Percentiles rank a stretch among this genome's conserved stretches.
Evolutionary conservation across 2,113 vertebrate genomes (phyloP).

Genomic region (Nerophis lumbriciformis): DNA sequence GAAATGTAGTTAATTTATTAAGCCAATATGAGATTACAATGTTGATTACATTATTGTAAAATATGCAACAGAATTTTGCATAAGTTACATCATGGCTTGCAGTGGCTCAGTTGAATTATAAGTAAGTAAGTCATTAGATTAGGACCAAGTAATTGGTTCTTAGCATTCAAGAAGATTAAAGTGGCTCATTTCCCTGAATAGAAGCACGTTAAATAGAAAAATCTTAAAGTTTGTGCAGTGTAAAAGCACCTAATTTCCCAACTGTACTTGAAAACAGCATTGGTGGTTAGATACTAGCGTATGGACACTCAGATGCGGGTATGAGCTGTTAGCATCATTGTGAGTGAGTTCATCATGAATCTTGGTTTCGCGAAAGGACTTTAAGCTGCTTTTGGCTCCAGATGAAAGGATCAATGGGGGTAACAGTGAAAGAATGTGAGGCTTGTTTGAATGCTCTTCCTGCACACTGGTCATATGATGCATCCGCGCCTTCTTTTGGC

Average conservation of each 20-base stretch:
- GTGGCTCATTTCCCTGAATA: background rate
- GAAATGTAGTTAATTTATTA: no score
- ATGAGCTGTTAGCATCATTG: conserved; percentile 15
- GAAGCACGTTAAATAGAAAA: background rate
- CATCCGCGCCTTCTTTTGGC: conserved; percentile 22
- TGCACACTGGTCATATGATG: conserved; percentile 64
- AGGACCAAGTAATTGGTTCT: background rate
- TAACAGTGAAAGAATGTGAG: conserved; percentile 53
- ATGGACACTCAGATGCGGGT: conserved; percentile 1
- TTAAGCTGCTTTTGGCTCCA: conserved; percentile 61
- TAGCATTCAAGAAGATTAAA: background rate
- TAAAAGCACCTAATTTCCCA: background rate
- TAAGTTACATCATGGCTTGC: no score
- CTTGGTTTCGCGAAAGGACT: conserved; percentile 40
- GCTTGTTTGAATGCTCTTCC: conserved; percentile 43
- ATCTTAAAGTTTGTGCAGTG: background rate
- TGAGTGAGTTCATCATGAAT: conserved; percentile 30
- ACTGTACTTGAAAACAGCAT: background rate
- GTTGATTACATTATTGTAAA: no score
- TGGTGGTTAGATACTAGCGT: background rate
- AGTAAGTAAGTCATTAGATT: conserved; percentile 9
- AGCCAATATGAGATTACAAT: no score
- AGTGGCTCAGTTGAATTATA: background rate
- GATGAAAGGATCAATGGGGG: conserved; percentile 44
- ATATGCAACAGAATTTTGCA: no score